Percentiles rank a stretch among this genome's conserved stretches.
Conservation (phyloP, 2,888 invertebrate genomes). For the Seira ritae region DNA sequence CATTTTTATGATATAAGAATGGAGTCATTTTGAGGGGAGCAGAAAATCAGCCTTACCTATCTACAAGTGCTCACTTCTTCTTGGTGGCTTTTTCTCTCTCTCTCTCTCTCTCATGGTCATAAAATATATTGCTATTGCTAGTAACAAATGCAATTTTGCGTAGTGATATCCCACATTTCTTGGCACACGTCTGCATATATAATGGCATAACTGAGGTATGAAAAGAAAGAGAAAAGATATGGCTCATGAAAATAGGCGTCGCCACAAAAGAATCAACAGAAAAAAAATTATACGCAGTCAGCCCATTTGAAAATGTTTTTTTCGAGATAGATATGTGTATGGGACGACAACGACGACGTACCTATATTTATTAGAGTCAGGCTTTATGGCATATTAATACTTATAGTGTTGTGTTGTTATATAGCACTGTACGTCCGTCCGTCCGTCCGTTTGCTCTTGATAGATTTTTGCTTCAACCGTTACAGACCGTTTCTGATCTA, state of each 20-base stretch:
- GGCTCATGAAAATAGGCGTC: conserved; percentile 35
- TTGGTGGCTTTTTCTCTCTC: neutral
- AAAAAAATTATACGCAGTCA: neutral
- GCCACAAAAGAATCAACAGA: conserved; percentile 11
- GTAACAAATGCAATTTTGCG: conserved; percentile 47
- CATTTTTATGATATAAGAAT: conserved; percentile 11
- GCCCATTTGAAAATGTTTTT: neutral
- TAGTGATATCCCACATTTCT: conserved; percentile 49
- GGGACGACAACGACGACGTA: too few species aligned
- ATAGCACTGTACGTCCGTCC: too few species aligned
- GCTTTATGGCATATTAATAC: too few species aligned
- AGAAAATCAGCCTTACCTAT: neutral
- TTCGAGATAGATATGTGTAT: conserved; percentile 6
- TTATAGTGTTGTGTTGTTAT: too few species aligned
- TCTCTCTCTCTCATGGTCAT: neutral
- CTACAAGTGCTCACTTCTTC: too few species aligned
- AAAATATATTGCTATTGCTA: neutral
- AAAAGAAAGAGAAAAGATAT: conserved; percentile 6
- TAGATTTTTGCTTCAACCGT: too few species aligned
- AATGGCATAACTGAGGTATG: neutral
- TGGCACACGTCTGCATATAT: conserved; percentile 37
- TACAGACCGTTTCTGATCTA: too few species aligned
- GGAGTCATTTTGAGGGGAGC: neutral
- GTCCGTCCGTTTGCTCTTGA: too few species aligned
- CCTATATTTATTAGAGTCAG: too few species aligned